Base-by-base conservation (phyloP, 92 coral and sea anemone genomes). In the Diadumene lineata region DNA sequence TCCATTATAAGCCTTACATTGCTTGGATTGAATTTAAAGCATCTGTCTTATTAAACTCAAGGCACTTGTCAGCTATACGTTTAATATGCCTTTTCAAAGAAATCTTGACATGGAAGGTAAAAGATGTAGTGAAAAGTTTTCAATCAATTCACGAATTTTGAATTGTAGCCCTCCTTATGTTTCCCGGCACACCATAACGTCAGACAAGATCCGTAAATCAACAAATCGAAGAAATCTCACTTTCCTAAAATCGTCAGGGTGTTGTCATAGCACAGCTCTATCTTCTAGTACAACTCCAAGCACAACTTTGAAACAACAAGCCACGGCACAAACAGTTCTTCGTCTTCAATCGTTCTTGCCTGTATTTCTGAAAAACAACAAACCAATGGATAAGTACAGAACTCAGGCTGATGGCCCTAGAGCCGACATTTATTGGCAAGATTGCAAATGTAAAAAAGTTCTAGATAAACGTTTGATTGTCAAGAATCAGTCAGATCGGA, bases 331-430 rank as follows among this genome's bases (percentile, higher is more conserved):
- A 29, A 28, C 75, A 2, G 32, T 70, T 11, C 74, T 69, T 69
- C 74, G 58, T 26, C 64, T 70, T 70, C 75, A 50, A 24, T 70
- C 75, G 50, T 51, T 16, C 64, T 50, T 70, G 75, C 63, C 75
- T 0, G 75, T 70, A 34, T 51, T 70, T 28, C 27, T 22, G 62
- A 70, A 29, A 34, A 27, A 70, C 25, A 31, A n/a, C n/a, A 29
- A 26, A 53, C 26, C 63, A 15, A 50, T 51, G 24, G 27, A 11
- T 27, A 70, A 50, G 60, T 50, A 70, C 50, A 24, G 33, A 6
- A 31, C 28, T 18, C 50, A 29, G 31, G 38, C 16, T 16, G 50
- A 11, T 7, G 60, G 11, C 24, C 31, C 30, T 0, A 43, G 31
- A 0, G 11, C 43, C 17, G 48, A 13, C 13, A 23, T 70, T 31